Conservation (phyloP, 1,140 invertebrate species). For the Apocrypta bakeri region DNA sequence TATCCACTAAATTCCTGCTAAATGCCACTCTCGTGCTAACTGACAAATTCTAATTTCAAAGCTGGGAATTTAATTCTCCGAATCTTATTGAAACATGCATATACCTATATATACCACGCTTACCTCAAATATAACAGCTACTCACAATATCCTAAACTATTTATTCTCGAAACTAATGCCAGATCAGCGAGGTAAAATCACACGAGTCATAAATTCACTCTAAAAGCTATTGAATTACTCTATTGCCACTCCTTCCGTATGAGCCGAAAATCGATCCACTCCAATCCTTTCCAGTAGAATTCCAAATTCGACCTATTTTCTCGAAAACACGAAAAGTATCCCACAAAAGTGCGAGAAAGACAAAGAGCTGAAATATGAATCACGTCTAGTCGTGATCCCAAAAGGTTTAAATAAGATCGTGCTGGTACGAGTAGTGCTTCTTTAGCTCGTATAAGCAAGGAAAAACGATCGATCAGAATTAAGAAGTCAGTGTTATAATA, state of each 20-base stretch:
- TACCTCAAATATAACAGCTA: too few relatives aligned
- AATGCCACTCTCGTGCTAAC: neutral
- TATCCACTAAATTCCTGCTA: neutral
- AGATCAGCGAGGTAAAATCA: too few relatives aligned
- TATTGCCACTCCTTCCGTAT: too few relatives aligned
- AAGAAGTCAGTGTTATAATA: constrained; percentile 21
- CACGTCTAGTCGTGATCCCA: neutral
- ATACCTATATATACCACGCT: too few relatives aligned
- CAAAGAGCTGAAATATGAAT: neutral
- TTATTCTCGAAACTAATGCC: neutral
- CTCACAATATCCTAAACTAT: neutral
- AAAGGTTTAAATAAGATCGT: neutral
- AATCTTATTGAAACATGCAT: too few relatives aligned
- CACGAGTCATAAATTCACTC: too few relatives aligned
- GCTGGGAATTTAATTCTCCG: neutral
- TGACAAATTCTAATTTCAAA: neutral
- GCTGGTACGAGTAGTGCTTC: neutral
- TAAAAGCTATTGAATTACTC: too few relatives aligned
- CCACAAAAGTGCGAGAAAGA: too few relatives aligned
- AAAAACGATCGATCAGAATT: constrained; percentile 32
- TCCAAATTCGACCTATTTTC: too few relatives aligned
- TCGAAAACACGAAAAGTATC: too few relatives aligned
- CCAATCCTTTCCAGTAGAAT: too few relatives aligned
- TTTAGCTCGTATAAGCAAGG: neutral
- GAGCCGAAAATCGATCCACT: too few relatives aligned